Conservation (phyloP, 37 sponge, comb jelly and placozoan genomes). For the Halichondria panicea region DNA sequence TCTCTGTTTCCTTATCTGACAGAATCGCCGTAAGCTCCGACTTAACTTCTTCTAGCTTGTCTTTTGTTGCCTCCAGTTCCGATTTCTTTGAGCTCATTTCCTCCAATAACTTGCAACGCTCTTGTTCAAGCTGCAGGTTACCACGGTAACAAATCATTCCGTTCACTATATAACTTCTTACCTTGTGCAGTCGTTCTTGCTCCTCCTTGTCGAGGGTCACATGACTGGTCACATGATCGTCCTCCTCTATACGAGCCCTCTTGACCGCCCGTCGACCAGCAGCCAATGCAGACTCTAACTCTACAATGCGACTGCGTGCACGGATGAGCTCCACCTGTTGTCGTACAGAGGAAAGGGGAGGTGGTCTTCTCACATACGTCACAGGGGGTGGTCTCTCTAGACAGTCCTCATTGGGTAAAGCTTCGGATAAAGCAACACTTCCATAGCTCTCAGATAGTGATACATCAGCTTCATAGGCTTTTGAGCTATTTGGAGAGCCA, state of each 20-base stretch:
- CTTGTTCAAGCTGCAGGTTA: constrained; percentile 41
- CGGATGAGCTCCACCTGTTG: constrained; percentile 20
- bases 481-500: neutral
- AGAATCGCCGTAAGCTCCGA: too few relatives aligned
- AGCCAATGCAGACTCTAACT: constrained; percentile 24
- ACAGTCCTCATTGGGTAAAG: neutral
- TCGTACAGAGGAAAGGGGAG: constrained; percentile 15
- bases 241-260: constrained; percentile 7
- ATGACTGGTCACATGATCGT: too few relatives aligned
- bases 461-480: neutral
- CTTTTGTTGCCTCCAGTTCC: constrained; percentile 1
- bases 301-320: constrained; percentile 13
- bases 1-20: constrained; percentile 2
- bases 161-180: neutral
- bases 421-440: neutral
- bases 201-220: neutral
- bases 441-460: neutral
- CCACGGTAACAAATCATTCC: too few relatives aligned
- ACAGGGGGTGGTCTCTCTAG: neutral
- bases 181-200: constrained; percentile 15
- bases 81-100: constrained; percentile 14
- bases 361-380: too few relatives aligned
- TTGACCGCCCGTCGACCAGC: neutral
- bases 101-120: constrained; percentile 27
- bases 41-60: neutral